Evolutionary conservation across 2,113 vertebrate genomes (phyloP).

Genomic region (Chroicocephalus ridibundus): DNA sequence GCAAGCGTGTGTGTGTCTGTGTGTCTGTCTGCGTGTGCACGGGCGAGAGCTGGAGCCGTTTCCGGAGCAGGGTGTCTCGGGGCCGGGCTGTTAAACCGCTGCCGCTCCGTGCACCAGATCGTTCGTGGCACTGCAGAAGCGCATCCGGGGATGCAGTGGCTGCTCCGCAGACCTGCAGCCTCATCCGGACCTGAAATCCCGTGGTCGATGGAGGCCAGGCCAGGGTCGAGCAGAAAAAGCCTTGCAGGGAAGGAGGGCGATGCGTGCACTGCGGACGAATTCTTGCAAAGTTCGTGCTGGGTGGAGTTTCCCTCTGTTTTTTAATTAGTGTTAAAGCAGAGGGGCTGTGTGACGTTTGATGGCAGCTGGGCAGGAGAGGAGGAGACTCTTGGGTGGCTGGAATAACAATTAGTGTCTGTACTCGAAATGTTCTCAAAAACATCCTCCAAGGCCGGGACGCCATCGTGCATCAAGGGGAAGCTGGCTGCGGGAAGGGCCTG

Average conservation of each 20-base stretch:
- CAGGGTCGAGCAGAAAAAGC: background rate
- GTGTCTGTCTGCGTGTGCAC: background rate
- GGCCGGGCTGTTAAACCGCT: background rate
- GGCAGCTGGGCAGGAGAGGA: background rate
- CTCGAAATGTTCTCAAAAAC: background rate
- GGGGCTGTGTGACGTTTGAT: accelerated
- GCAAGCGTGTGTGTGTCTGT: background rate
- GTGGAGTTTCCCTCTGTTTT: slow-evolving; percentile 51
- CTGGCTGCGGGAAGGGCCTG: background rate
- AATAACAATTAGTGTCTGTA: background rate
- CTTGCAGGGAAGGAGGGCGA: background rate
- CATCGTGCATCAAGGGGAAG: accelerated
- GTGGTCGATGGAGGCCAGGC: accelerated
- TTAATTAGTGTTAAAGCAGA: background rate
- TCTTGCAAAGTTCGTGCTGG: background rate
- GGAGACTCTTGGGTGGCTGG: background rate
- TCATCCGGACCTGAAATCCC: accelerated
- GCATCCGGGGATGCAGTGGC: background rate
- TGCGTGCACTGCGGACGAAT: accelerated
- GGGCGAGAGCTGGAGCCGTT: background rate
- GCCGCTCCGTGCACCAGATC: background rate
- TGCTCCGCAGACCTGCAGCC: accelerated
- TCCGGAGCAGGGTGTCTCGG: background rate
- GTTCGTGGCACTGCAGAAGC: accelerated
- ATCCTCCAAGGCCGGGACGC: accelerated